Evolutionary conservation across 30 jellyfish, hydroid and myxozoan genomes (phyloP).

Genomic region (Aurelia sp.): DNA sequence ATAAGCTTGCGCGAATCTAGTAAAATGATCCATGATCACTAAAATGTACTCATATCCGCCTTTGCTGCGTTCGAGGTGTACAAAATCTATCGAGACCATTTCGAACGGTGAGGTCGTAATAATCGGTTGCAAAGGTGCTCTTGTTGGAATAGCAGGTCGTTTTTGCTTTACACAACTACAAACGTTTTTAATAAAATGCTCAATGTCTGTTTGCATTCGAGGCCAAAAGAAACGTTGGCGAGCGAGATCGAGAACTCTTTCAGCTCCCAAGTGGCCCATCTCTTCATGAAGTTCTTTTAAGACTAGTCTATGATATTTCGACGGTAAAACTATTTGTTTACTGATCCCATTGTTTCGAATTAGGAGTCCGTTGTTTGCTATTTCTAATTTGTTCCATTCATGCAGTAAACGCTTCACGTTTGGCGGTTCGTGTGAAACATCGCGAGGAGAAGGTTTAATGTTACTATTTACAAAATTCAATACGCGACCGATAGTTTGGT

Average conservation of each 20-base stretch:
- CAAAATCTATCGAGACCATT: slow-evolving; percentile 41
- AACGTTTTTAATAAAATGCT: background rate
- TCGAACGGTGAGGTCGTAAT: slow-evolving; percentile 56
- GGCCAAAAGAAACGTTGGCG: too few species aligned
- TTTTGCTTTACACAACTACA: slow-evolving; percentile 34
- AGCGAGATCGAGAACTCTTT: too few species aligned
- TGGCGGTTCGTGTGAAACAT: background rate
- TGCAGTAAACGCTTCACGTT: slow-evolving; percentile 3
- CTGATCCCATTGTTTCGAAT: background rate
- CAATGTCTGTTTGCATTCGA: slow-evolving; percentile 50
- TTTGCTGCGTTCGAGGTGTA: background rate
- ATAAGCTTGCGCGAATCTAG: slow-evolving; percentile 59
- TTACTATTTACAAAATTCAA: slow-evolving; percentile 1
- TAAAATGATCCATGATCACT: slow-evolving; percentile 55
- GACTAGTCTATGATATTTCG: too few species aligned
- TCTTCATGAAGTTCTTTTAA: too few species aligned
- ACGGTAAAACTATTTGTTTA: background rate
- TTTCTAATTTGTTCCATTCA: slow-evolving; percentile 12
- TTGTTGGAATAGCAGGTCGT: background rate
- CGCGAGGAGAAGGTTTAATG: slow-evolving; percentile 6
- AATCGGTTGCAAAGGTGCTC: slow-evolving; percentile 45
- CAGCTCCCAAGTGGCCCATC: too few species aligned
- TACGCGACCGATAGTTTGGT: slow-evolving; percentile 2
- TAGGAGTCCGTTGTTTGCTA: slow-evolving; percentile 12
- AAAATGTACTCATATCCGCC: slow-evolving; percentile 35